These are phyloP conservation scores for Gryllus longicercus DNA, from an alignment of 2,888 invertebrate genomes.

Conservation along the genomic window DNA sequence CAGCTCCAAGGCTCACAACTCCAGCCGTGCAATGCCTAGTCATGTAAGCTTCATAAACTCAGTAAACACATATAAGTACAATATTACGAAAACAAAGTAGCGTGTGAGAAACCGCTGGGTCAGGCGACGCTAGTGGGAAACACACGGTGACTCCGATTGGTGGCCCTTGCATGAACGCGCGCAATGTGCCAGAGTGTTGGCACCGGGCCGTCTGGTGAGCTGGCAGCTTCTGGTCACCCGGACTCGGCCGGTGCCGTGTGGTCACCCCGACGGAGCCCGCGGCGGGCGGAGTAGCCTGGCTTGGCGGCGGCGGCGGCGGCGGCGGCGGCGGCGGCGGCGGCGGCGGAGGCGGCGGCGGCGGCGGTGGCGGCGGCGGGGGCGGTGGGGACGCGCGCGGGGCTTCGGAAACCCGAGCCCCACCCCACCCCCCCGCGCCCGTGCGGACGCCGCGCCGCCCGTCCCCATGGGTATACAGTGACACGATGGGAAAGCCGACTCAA, in stretches of 20 bases:
- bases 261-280: not conserved
- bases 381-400: not conserved
- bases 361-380: not conserved
- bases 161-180: too few relatives aligned
- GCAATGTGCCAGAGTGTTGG: not conserved
- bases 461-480: constrained; percentile 29
- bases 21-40: too few relatives aligned
- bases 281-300: not conserved
- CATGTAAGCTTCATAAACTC: too few relatives aligned
- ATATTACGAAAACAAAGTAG: too few relatives aligned
- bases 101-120: too few relatives aligned
- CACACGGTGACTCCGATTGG: too few relatives aligned
- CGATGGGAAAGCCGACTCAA: constrained; percentile 27
- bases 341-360: not conserved
- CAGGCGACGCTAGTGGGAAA: too few relatives aligned
- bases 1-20: too few relatives aligned
- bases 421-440: not conserved
- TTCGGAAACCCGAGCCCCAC: not conserved
- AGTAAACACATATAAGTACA: too few relatives aligned
- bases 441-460: not conserved
- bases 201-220: not conserved
- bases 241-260: not conserved
- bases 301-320: not conserved
- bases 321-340: not conserved
- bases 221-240: not conserved